Conservation (phyloP, 2,113 vertebrate species). For the Aegotheles bennettii region DNA sequence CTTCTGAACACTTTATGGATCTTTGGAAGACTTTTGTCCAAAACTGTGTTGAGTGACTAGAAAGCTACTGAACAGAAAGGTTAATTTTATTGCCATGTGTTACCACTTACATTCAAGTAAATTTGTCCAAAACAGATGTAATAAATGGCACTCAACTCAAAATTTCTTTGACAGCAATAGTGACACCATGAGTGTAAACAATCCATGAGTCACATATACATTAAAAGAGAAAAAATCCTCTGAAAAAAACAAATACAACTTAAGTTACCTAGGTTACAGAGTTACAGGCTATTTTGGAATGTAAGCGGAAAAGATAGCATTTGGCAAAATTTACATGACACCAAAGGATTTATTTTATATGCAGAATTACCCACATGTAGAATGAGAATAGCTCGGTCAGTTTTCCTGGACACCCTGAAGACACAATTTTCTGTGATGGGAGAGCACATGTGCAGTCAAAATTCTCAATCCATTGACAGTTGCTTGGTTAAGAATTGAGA, state of each 20-base stretch:
- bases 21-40: not conserved
- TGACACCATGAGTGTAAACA: not conserved
- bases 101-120: not conserved
- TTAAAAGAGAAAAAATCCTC: not conserved
- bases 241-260: not conserved
- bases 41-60: not conserved
- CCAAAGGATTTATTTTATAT: not conserved
- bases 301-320: not conserved
- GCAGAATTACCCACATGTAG: not conserved
- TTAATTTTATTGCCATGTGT: not conserved
- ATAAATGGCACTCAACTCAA: not conserved
- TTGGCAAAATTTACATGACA: not conserved
- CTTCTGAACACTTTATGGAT: not conserved
- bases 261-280: not conserved
- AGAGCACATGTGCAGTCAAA: fast-evolving
- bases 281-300: not conserved
- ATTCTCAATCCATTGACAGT: not conserved
- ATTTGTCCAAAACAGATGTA: not conserved
- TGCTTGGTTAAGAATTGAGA: not conserved
- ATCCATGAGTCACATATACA: not conserved
- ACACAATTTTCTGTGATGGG: not conserved
- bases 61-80: not conserved
- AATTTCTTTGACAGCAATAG: not conserved
- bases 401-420: not conserved
- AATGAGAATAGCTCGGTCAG: not conserved